Base-by-base conservation (phyloP, 1,140 invertebrate genomes). In the Bombus turneri region DNA sequence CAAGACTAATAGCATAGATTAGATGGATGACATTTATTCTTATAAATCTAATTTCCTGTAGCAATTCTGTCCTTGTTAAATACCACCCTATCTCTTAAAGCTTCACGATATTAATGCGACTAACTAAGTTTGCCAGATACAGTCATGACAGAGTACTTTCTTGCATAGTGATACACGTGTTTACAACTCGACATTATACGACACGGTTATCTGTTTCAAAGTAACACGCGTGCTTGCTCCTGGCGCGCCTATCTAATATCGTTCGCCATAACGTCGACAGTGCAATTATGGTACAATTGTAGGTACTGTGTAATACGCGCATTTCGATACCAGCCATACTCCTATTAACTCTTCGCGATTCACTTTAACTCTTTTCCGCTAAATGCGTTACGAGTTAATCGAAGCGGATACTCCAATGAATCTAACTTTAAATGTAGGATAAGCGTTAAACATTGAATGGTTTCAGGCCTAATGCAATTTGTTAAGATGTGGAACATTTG, bases 221-320 rank as follows among this genome's bases (percentile, higher is more conserved):
- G 71, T 43, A 86, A 68, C 34, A 75, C 62, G 69, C 78, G 71
- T 86, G 84, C 79, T 57, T 79, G 82, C 75, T 53, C 78, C 71
- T 81, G 71, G 71, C 84, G 62, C 62, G 78, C 43, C 78, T 86
- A 81, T 86, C 84, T 75, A 86, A 86, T 86, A 81, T 81, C 84
- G 84, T 86, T 69, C 72, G 57, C 79, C 84, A 18, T 59, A 41
- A 66, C 41, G 71, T 75, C 79, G 78, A 74, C 84, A 62, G 9
- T 59, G 59, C 72, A 86, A 81, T 81, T 81, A 86, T 18, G 59
- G 28, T 59, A 74, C 84, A 75, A 81, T 66, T 57, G 62, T 66
- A 62, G 31, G 34, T 28, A 34, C 37, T 69, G 53, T 69, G 22
- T 37, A 71, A 47, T 64, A 31, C 31, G 18, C 22, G 37, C 39